Percentiles rank a stretch among this genome's conserved stretches.
phyloP scores from a whole-genome alignment of 2,888 invertebrate genomes.

The Patella caerulea region DNA sequence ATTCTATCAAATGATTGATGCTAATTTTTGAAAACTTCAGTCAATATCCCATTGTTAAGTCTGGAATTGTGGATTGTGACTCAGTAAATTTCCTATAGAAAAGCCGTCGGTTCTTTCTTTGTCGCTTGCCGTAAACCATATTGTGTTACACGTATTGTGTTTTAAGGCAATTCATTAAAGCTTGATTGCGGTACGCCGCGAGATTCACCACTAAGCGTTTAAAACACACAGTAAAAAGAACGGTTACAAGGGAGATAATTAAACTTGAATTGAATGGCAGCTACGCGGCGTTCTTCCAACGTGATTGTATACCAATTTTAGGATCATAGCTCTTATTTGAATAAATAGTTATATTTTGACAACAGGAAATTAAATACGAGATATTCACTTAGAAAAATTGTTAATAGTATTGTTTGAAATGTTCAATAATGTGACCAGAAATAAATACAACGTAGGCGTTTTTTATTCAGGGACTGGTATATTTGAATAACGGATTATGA shows the following conservation, averaged over 20 bases:
- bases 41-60: constrained; percentile 7
- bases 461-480: no score
- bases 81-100: constrained; percentile 5
- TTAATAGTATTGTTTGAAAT: no score
- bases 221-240: constrained; percentile 7
- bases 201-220: constrained; percentile 10
- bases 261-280: not conserved
- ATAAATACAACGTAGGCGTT: no score
- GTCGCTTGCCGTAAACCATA: constrained; percentile 1
- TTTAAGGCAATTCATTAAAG: constrained; percentile 9
- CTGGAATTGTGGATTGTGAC: constrained; percentile 5
- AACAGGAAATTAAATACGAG: no score
- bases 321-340: no score
- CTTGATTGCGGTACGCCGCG: constrained; percentile 10
- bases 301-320: no score
- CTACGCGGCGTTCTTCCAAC: no score
- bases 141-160: constrained; percentile 12
- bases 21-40: constrained; percentile 17
- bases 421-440: no score
- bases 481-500: no score
- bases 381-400: no score
- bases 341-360: no score
- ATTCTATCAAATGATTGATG: constrained; percentile 19
- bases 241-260: constrained; percentile 9
- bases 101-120: not conserved